Base-by-base conservation (phyloP, 1,140 invertebrate genomes). In the Homalodisca vitripennis region DNA sequence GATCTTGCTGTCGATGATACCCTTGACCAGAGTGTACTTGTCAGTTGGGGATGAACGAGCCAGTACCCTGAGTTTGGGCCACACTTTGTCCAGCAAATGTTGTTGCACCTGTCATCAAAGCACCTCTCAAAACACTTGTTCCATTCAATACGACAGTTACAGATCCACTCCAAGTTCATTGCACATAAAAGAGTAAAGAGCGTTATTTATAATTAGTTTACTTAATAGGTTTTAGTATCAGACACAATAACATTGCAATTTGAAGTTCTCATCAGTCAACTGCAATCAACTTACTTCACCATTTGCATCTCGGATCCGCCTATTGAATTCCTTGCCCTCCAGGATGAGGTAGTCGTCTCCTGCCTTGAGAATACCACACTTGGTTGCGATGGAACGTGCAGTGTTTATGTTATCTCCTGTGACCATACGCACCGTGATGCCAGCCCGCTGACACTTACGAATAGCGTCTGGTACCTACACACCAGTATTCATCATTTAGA, bases 351-450 rank as follows among this genome's bases (percentile, higher is more conserved):
- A 98, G 78, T 98, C 95, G 75, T 98, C 95, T 71, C 90, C 92
- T 26, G 95, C 94, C 75, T 90, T 91, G n/a, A 99, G 80, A 74
- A 99, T 99, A 51, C 97, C 97, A 82, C 97, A 99, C 80, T 98
- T 98, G 66, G 91, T 84, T 20, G 98, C 96, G 78, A 99, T 99
- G 31, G 97, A 98, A 57, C 96, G 87, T 30, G 98, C 97, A 47
- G 97, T 99, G 84, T 99, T 99, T 68, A 99, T 90, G 81, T 99
- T 99, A 83, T 99, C 98, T 70, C 98, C 98, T 14, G 98, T 99
- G 27, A 99, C 97, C 98, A 99, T 99, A 64, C 98, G 87, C 6
- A 99, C 98, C 14, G 95, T 98, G 74, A 99, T 99, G 73, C 98
- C 98, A 31, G 98, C 95, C 76, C 90, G 89, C 83, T 99, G 95